A percentile compares a stretch with the other conserved stretches of the same genome.
phyloP scores from a whole-genome alignment of 2,113 vertebrate species.

The Calyptomena viridis region DNA sequence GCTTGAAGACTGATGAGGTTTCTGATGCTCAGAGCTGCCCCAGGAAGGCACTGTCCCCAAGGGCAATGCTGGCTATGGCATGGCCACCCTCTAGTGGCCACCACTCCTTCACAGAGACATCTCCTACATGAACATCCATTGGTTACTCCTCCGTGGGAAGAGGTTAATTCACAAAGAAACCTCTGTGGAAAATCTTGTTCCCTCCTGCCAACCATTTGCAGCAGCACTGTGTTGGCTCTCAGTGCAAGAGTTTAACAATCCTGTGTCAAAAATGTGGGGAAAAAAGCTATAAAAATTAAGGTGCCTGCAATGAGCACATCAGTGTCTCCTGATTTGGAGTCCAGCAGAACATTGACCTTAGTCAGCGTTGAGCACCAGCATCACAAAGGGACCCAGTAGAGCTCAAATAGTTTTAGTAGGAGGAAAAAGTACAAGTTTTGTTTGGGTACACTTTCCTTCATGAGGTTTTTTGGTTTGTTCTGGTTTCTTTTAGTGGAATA shows the following conservation, averaged over 20 bases:
- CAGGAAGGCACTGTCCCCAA: not conserved
- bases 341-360: not conserved
- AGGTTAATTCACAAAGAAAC: not conserved
- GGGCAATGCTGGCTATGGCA: not conserved
- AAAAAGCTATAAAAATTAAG: not conserved
- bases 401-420: not conserved
- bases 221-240: not conserved
- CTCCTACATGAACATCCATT: rapidly evolving
- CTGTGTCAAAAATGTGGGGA: not conserved
- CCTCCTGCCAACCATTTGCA: not conserved
- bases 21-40: not conserved
- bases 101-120: not conserved
- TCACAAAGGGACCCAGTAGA: not conserved
- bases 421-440: not conserved
- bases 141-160: not conserved
- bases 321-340: not conserved
- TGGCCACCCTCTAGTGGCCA: constrained; percentile 50
- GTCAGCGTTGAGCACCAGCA: not conserved
- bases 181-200: not conserved
- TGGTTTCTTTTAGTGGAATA: not conserved
- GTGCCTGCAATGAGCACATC: not conserved
- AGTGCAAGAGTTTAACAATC: not conserved
- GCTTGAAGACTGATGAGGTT: not conserved
- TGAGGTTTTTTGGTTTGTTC: not conserved
- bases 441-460: not conserved